phyloP scores from a whole-genome alignment of 2,113 vertebrate genomes.

The Oncorhynchus nerka region DNA sequence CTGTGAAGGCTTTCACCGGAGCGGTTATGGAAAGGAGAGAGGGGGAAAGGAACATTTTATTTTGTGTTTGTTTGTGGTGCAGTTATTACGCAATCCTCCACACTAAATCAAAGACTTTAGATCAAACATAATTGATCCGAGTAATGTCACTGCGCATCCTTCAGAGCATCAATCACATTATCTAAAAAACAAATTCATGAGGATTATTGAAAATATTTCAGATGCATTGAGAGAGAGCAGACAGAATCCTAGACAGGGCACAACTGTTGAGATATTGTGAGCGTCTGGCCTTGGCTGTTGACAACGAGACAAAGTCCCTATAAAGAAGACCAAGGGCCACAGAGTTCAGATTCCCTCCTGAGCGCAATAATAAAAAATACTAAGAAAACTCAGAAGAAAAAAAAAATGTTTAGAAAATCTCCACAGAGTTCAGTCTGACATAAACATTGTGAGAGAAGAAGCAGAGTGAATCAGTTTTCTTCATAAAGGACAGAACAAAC shows the following conservation, averaged over 20 bases:
- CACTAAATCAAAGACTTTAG: conserved; percentile 55
- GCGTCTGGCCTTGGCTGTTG: neutral
- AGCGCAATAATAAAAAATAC: neutral
- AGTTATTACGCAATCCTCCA: conserved; percentile 30
- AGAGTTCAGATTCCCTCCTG: conserved; percentile 15
- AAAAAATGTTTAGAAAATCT: no score
- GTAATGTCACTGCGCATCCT: conserved; percentile 55
- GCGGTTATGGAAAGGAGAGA: conserved; percentile 20
- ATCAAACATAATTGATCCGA: conserved; percentile 69
- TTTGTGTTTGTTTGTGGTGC: conserved; percentile 26
- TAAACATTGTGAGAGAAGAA: neutral
- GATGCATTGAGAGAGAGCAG: conserved; percentile 23
- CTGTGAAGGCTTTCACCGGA: no score
- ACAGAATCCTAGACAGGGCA: neutral
- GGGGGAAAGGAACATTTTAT: conserved; percentile 35
- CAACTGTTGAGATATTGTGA: neutral
- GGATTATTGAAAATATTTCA: conserved; percentile 51
- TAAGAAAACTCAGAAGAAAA: neutral
- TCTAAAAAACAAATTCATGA: conserved; percentile 41
- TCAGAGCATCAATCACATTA: conserved; percentile 61
- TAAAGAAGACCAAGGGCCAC: neutral
- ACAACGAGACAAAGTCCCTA: neutral
- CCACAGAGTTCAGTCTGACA: neutral
- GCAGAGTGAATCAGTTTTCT: no score
- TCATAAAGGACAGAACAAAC: neutral